A percentile compares a stretch with the other conserved stretches of the same genome.
These are phyloP conservation scores for Pipa parva DNA, from an alignment of 2,113 vertebrate genomes.

Conservation along the genomic window DNA sequence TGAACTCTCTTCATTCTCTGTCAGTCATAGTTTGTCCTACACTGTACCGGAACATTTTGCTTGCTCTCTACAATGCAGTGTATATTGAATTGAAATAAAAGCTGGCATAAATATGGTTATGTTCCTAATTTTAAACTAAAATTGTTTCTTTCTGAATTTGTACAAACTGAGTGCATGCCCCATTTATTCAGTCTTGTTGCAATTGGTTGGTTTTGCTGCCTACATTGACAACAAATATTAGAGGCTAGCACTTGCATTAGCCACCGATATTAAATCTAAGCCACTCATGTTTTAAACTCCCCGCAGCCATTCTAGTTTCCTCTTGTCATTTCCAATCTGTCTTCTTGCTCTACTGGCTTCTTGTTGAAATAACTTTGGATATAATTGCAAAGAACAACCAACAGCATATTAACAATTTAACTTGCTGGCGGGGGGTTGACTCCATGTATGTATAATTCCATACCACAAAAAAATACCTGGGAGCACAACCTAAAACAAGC, in stretches of 20 bases:
- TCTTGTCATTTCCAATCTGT: slow-evolving; percentile 29
- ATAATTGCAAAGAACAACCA: slow-evolving; percentile 22
- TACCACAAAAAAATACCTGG: no score
- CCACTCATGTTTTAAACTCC: slow-evolving; percentile 15
- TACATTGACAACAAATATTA: slow-evolving; percentile 15
- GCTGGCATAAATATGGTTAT: no score
- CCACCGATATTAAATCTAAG: slow-evolving; percentile 17
- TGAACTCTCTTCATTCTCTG: no score
- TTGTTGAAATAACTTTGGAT: slow-evolving; percentile 8
- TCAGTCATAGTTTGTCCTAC: no score
- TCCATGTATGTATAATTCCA: no score
- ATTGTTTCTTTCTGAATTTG: neutral
- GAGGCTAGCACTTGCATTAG: slow-evolving; percentile 11
- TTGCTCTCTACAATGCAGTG: no score
- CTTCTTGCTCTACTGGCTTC: slow-evolving; percentile 10
- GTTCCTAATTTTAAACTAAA: no score
- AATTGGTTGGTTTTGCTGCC: slow-evolving; percentile 9
- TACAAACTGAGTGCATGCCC: slow-evolving; percentile 12
- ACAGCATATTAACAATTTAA: no score
- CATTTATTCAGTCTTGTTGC: slow-evolving; percentile 5
- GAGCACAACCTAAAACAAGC: no score
- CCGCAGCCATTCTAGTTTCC: slow-evolving; percentile 17
- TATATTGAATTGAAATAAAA: no score
- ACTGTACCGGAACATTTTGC: no score
- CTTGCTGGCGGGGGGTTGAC: no score